phyloP scores from a whole-genome alignment of 1,140 invertebrate species.

The Holcopasites calliopsidis region DNA sequence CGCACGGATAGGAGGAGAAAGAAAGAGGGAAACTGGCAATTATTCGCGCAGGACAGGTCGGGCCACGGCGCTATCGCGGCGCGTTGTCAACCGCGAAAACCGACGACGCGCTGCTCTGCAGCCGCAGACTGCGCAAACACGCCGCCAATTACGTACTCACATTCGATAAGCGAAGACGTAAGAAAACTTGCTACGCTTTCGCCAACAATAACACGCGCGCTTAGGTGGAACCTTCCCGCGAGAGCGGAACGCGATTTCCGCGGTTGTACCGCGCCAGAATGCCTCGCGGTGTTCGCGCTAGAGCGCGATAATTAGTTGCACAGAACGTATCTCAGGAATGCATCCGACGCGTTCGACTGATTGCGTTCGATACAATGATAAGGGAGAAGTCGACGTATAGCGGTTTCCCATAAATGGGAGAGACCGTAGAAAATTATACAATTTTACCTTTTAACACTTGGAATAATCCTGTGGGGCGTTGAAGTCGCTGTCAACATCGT shows the following conservation, averaged over 20 bases:
- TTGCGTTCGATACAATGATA: not conserved
- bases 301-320: conserved; percentile 34
- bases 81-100: conserved; percentile 53
- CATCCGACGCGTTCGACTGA: not conserved
- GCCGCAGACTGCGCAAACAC: conserved; percentile 73
- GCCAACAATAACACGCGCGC: not conserved
- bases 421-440: no score
- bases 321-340: not conserved
- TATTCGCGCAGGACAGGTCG: conserved; percentile 51
- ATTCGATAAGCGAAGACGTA: conserved; percentile 45
- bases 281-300: conserved; percentile 24
- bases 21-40: conserved; percentile 25
- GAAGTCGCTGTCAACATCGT: not conserved
- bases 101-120: conserved; percentile 47
- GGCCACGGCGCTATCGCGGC: conserved; percentile 57
- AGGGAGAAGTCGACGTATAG: no score
- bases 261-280: no score
- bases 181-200: conserved; percentile 39
- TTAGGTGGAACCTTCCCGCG: conserved; percentile 26
- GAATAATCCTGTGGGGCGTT: not conserved
- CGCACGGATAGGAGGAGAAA: not conserved
- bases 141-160: conserved; percentile 73
- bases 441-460: not conserved
- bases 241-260: conserved; percentile 35
- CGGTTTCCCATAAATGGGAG: no score